Percentiles rank a stretch among this genome's conserved stretches.
Evolutionary conservation across 2,888 invertebrate genomes (phyloP).

Genomic region (Plebejus argus): DNA sequence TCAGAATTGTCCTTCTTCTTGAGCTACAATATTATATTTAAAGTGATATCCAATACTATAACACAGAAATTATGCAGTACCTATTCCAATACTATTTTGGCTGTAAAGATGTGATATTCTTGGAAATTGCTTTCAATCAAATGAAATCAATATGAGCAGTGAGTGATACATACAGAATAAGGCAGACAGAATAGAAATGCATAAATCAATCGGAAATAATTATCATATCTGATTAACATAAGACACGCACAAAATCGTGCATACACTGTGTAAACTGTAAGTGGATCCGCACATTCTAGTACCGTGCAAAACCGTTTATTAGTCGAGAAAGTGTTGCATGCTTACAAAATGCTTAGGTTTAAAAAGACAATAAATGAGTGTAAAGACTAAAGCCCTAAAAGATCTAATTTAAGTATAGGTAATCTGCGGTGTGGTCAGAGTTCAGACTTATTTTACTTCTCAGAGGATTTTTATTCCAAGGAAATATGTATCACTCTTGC

Average conservation of each 20-base stretch:
- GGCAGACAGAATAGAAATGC: not conserved
- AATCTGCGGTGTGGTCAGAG: too few species aligned
- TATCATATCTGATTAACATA: not conserved
- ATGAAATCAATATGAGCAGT: not conserved
- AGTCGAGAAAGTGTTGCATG: not conserved
- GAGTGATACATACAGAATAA: not conserved
- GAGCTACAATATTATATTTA: too few species aligned
- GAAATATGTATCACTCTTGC: too few species aligned
- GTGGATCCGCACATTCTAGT: not conserved
- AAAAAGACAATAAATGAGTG: too few species aligned
- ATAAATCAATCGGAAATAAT: not conserved
- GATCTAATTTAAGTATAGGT: too few species aligned
- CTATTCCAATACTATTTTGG: too few species aligned
- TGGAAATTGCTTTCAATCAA: not conserved
- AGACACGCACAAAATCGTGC: slow-evolving; percentile 18
- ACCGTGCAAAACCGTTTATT: not conserved
- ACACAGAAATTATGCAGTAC: too few species aligned
- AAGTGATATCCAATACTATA: too few species aligned
- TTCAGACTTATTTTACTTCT: too few species aligned
- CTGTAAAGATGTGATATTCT: not conserved
- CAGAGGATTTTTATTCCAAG: too few species aligned
- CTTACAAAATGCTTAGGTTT: not conserved
- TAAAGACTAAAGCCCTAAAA: too few species aligned
- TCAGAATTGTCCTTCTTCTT: too few species aligned
- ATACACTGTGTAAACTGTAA: not conserved